phyloP scores from a whole-genome alignment of 2,888 invertebrate genomes.

The Cylloceria caligata region DNA sequence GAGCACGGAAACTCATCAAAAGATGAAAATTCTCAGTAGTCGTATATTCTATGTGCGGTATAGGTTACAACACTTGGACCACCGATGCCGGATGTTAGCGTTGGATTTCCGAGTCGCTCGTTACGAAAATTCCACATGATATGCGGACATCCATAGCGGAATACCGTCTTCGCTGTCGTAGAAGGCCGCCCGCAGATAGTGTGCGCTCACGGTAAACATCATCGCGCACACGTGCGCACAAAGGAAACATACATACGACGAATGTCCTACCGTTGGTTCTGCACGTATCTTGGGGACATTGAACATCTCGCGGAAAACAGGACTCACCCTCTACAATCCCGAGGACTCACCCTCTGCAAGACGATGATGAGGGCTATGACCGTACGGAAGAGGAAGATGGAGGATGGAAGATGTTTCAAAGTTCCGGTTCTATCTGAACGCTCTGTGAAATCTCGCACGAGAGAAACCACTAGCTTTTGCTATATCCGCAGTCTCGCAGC shows the following conservation, averaged over 20 bases:
- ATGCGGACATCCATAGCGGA: slow-evolving; percentile 21
- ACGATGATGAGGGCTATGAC: slow-evolving; percentile 25
- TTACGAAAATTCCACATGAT: slow-evolving; percentile 52
- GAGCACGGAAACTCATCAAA: not conserved
- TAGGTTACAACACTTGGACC: slow-evolving; percentile 21
- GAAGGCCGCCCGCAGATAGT: slow-evolving; percentile 36
- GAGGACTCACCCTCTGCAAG: too few species aligned
- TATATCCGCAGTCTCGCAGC: slow-evolving; percentile 19
- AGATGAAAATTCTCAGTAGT: too few species aligned
- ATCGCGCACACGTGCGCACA: slow-evolving; percentile 5
- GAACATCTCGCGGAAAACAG: not conserved
- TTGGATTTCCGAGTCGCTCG: slow-evolving; percentile 48
- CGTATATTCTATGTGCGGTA: slow-evolving; percentile 6
- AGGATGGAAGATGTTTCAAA: slow-evolving; percentile 52
- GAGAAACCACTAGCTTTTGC: slow-evolving; percentile 20
- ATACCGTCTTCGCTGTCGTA: slow-evolving; percentile 27
- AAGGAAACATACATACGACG: not conserved
- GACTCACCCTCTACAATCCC: not conserved
- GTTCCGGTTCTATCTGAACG: slow-evolving; percentile 46
- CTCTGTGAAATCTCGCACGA: slow-evolving; percentile 23
- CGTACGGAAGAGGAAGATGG: slow-evolving; percentile 15
- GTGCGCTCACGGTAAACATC: slow-evolving; percentile 35
- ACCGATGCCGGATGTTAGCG: slow-evolving; percentile 46
- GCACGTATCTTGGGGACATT: not conserved
- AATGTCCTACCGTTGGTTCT: slow-evolving; percentile 13